Percentiles rank a stretch among this genome's conserved stretches.
Evolutionary conservation across 2,113 vertebrate species (phyloP).

Genomic region (Lamprotornis superbus): DNA sequence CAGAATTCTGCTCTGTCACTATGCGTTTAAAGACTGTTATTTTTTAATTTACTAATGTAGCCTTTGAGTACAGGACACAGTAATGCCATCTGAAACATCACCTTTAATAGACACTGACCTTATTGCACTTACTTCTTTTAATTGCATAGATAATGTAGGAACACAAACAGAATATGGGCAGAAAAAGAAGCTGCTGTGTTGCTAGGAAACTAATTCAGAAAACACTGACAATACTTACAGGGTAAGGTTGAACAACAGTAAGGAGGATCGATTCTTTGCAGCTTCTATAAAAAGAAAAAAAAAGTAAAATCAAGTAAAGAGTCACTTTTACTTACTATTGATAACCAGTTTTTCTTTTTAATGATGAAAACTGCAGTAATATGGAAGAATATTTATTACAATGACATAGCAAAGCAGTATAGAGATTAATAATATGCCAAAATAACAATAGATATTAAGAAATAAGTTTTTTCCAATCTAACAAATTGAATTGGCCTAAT

Average conservation of each 20-base stretch:
- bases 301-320: conserved; percentile 47
- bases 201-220: conserved; percentile 58
- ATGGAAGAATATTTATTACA: not conserved
- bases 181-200: conserved; percentile 9
- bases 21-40: not conserved
- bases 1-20: not conserved
- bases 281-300: conserved; percentile 81
- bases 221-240: conserved; percentile 79
- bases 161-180: not conserved
- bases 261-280: conserved; percentile 98
- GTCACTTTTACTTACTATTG: not conserved
- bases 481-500: not conserved
- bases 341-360: conserved; percentile 5
- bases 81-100: not conserved
- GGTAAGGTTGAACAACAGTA: conserved; percentile 96
- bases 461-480: not conserved
- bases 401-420: not conserved
- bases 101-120: not conserved
- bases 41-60: not conserved
- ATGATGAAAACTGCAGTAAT: not conserved
- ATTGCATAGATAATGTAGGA: not conserved
- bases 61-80: not conserved
- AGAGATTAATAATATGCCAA: not conserved
- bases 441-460: not conserved
- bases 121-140: not conserved